phyloP scores from a whole-genome alignment of 2,888 invertebrate species.

The Drosophila putrida region DNA sequence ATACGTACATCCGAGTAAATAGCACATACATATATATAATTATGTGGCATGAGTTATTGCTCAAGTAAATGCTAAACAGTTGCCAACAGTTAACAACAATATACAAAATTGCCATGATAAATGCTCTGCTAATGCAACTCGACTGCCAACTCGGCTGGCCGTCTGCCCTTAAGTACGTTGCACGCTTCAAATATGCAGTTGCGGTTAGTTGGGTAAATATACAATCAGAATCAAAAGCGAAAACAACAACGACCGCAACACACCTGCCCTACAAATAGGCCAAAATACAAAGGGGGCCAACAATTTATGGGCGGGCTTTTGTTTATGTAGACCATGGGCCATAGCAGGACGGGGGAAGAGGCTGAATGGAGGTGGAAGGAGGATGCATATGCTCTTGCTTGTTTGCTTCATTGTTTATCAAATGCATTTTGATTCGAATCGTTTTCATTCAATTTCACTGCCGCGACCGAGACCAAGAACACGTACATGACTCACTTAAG shows the following conservation, averaged over 20 bases:
- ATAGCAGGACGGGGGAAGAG: neutral
- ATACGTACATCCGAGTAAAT: neutral
- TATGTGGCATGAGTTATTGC: constrained; percentile 21
- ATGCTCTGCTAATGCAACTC: constrained; percentile 44
- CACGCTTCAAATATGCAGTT: constrained; percentile 17
- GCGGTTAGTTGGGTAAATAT: constrained; percentile 45
- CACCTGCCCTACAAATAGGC: constrained; percentile 54
- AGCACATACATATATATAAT: constrained; percentile 10
- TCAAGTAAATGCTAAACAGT: constrained; percentile 34
- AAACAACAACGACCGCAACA: constrained; percentile 19
- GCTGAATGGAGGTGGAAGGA: neutral
- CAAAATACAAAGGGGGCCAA: constrained; percentile 29
- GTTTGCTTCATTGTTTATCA: constrained; percentile 45
- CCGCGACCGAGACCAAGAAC: constrained; percentile 68
- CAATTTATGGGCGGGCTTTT: constrained; percentile 51
- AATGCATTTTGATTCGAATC: constrained; percentile 62
- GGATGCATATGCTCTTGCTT: constrained; percentile 26
- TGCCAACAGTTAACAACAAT: constrained; percentile 56
- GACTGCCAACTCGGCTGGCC: constrained; percentile 61
- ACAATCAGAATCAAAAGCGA: constrained; percentile 19
- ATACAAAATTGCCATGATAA: constrained; percentile 41
- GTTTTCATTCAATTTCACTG: constrained; percentile 65
- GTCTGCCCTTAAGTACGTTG: constrained; percentile 38
- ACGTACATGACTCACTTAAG: constrained; percentile 45
- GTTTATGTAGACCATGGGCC: constrained; percentile 35